A percentile compares a stretch with the other conserved stretches of the same genome.
Conservation (phyloP, 37 sponge, comb jelly and placozoan genomes). For the Corticium candelabrum region DNA sequence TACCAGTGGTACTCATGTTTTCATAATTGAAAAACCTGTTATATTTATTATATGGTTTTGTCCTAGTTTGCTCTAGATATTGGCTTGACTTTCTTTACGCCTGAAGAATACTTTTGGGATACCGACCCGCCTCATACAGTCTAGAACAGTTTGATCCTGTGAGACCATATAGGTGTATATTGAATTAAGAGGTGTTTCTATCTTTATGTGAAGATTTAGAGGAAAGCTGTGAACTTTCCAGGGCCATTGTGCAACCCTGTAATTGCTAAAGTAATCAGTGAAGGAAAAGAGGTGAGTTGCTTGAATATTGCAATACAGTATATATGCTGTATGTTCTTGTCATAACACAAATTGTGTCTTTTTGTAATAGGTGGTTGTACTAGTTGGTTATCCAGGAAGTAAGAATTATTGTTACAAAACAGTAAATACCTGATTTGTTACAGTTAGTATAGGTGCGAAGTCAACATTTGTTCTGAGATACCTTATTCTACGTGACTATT, state of each 20-base stretch:
- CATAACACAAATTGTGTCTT: constrained; percentile 14
- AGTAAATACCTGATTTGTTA: neutral
- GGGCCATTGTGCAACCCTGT: too few relatives aligned
- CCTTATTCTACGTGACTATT: constrained; percentile 37
- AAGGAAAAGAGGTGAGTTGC: too few relatives aligned
- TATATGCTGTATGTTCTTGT: too few relatives aligned
- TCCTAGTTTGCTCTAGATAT: constrained; percentile 35
- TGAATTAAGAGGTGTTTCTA: too few relatives aligned
- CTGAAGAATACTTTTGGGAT: constrained; percentile 51
- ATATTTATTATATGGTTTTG: too few relatives aligned
- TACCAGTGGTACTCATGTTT: neutral
- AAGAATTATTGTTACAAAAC: neutral
- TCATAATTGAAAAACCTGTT: too few relatives aligned
- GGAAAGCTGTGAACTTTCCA: too few relatives aligned
- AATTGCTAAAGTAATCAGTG: too few relatives aligned
- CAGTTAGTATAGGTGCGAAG: constrained; percentile 29
- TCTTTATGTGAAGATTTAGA: too few relatives aligned
- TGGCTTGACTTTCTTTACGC: constrained; percentile 37
- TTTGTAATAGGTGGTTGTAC: constrained; percentile 32
- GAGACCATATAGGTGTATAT: too few relatives aligned
- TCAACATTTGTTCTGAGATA: constrained; percentile 37
- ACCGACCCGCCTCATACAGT: constrained; percentile 18
- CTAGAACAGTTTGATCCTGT: constrained; percentile 25
- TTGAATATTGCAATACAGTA: too few relatives aligned
- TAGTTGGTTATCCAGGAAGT: constrained; percentile 44